Conservation (phyloP, 2,113 vertebrate genomes). For the Dunckerocampus dactyliophorus region DNA sequence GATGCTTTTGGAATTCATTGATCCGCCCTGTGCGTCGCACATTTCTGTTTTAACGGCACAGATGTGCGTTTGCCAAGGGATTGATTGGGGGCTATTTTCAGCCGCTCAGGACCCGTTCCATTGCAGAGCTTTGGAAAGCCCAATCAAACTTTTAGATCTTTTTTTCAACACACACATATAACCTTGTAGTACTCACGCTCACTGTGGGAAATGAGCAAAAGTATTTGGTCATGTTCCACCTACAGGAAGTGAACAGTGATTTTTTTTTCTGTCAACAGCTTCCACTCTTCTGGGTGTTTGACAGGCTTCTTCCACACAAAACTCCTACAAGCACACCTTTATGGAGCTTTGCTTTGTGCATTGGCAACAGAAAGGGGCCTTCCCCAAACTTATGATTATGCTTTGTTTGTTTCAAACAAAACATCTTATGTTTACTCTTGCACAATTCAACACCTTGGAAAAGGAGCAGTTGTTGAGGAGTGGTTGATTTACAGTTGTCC, state of each 20-base stretch:
- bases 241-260: background rate
- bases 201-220: no score
- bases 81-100: constrained; percentile 67
- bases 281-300: background rate
- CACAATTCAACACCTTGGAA: no score
- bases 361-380: no score
- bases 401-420: no score
- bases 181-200: constrained; percentile 28
- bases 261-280: background rate
- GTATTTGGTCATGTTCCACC: no score
- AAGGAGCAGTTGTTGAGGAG: no score
- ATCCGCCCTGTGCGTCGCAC: constrained; percentile 53
- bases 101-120: constrained; percentile 49
- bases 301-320: no score
- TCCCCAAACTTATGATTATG: no score
- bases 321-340: no score
- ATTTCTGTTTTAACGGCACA: constrained; percentile 66
- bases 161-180: constrained; percentile 37
- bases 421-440: no score
- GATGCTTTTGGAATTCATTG: constrained; percentile 59
- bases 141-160: constrained; percentile 54
- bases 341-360: no score
- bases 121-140: constrained; percentile 37
- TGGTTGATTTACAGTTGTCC: no score
- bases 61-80: constrained; percentile 69